Evolutionary conservation across 2,888 invertebrate species (phyloP), one percentile per base, ranked within the genome.

Genomic region (Cerastoderma edule): DNA sequence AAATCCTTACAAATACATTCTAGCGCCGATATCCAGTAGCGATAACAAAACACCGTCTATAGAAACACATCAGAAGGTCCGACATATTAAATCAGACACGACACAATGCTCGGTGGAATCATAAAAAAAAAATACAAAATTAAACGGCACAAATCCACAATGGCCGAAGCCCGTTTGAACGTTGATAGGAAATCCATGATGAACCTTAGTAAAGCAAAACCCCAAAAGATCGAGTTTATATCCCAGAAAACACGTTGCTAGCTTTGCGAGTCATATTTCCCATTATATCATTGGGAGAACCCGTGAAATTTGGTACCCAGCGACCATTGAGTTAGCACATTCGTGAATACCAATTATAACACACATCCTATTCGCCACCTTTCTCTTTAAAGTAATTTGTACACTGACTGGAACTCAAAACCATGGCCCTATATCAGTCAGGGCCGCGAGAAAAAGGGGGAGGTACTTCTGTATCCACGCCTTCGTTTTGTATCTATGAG

Each of bases 311-410:
- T 30, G 10, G 32, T 66, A 53, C 50, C 66, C 66, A 32, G n/a
- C 10, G 48, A 32, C 50, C 48, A 33, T n/a, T 53, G 53, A 50
- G 48, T 66, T 66, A 28, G 33, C 66, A 66, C 66, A 48, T 50
- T 33, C 13, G n/a, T 35, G 68, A 56, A 68, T 57, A 57, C 56
- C 68, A 68, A 68, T 68, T 68, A 68, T 68, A 46, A 30, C 24
- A 10, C 28, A 28, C 27, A 56, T 56, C 68, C 39, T 44, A 57
- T 68, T 57, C 68, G 35, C 30, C 68, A 68, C 68, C 68, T 68
- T 56, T 44, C 48, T 16, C 24, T 33, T 50, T 53, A 66, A 66
- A 66, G 50, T 66, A 66, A 66, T 66, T 66, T 50, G 28, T 13
- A 24, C 28, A 50, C 32, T 53, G 50, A 53, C 48, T 32, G 50